Evolutionary conservation across 1,140 invertebrate genomes (phyloP), one percentile per base, ranked within the genome.

Genomic region (Drosophila parvula): DNA sequence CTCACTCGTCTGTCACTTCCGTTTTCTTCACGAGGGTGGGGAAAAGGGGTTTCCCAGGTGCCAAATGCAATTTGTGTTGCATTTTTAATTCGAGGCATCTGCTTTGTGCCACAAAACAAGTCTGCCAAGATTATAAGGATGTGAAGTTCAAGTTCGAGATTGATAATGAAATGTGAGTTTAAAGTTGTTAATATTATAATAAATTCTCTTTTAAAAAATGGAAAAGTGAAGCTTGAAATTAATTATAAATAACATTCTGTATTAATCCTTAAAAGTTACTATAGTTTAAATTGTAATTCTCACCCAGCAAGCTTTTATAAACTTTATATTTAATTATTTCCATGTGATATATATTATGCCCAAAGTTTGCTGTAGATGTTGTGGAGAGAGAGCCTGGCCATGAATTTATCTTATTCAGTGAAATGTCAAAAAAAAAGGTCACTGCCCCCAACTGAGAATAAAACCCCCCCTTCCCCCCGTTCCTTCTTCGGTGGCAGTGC

Each of bases 11-110:
- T 77, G 56, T 47, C 59, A 79, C 79, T 75, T 78, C 78, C 79
- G 65, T 22, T 38, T 65, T 50, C 41, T 28, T 43, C n/a, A 5
- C 12, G 51, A 18, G 14, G 10, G 12, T 34, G 32, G 57, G 10
- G 14, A 41, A 36, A 12, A 18, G 50, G 38, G 38, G 43, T 70
- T 74, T 57, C 53, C 64, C 73, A 88, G 84, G 83, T 88, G 84
- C 83, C 83, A 88, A 84, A 80, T 83, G 81, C 84, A 88, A 88
- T 89, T 89, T 88, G 79, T 88, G 83, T 86, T 86, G 79, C 84
- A 88, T 83, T 86, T 83, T 88, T 78, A 86, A 88, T 88, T 79
- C 68, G 43, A 74, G 71, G 61, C 36, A 61, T 56, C 30, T 50
- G 27, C 11, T 22, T 41, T 1, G 43, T n/a, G n/a, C n/a, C 6